Base-by-base conservation (phyloP, 2,113 vertebrate genomes). In the Spea multiplicata region DNA sequence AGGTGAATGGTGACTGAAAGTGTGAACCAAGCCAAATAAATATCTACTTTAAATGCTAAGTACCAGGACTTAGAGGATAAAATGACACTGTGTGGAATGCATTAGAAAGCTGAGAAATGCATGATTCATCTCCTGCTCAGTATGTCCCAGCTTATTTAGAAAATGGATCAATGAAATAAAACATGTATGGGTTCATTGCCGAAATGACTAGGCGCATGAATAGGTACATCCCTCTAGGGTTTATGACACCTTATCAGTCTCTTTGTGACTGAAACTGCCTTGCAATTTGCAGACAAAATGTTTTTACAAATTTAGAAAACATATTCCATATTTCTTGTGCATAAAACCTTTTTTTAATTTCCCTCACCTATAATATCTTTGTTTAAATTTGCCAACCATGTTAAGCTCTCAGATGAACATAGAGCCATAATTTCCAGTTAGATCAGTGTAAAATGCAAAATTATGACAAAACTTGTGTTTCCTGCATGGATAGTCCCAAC, bases 41-140 rank as follows among this genome's bases (percentile, higher is more conserved):
- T 80, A 74, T 80, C 64, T 80, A 80, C 78, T 80, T 71, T 80
- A 80, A 80, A 80, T 80, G 78, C 78, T 80, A 80, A 80, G 78
- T 80, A 80, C 64, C 52, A 74, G 53, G 78, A 80, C 64, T 80
- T 80, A 80, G 74, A 73, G 64, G 78, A 80, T 80, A 49, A 80
- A 73, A 80, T 80, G 71, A 74, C 71, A 80, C 52, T 74, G 64
- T 67, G 61, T 67, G 59, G 64, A 80, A 80, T 80, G 78, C 61
- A 74, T 80, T 55, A 57, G 73, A 66, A 53, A 30, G 13, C 52
- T 44, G 8, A 12, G 50, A 53, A 80, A 59, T 80, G 45, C 45
- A 64, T 50, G 65, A 62, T 74, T 73, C 65, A 74, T 61, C 61
- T 68, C 68, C 50, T 71, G 16, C 50, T 74, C 45, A 67, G 16